Conservation (phyloP, 2,797 vertebrate species). For the Sebastes cheni region DNA sequence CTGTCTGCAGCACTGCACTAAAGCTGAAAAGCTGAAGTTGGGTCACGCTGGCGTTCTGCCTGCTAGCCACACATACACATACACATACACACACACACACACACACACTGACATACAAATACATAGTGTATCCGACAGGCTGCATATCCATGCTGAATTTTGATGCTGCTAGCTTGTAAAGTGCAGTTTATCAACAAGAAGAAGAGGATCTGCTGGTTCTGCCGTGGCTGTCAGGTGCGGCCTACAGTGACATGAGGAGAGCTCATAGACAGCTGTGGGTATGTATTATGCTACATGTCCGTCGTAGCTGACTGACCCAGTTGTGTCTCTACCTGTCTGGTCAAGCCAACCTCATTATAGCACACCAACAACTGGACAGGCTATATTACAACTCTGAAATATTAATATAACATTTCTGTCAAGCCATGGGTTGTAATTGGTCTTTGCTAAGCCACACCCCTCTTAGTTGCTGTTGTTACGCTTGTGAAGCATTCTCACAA, state of each 20-base stretch:
- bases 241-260: constrained; percentile 16
- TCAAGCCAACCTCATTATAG: constrained; percentile 7
- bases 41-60: constrained; percentile 69
- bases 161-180: constrained; percentile 42
- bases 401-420: neutral
- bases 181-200: constrained; percentile 38
- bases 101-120: constrained; percentile 33
- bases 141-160: constrained; percentile 45
- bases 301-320: constrained; percentile 48
- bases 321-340: constrained; percentile 50
- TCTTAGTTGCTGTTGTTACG: neutral
- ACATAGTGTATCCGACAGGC: constrained; percentile 53
- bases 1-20: constrained; percentile 73
- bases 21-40: constrained; percentile 74
- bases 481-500: neutral
- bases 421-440: neutral
- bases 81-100: neutral
- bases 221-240: constrained; percentile 35
- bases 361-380: neutral
- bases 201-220: constrained; percentile 42
- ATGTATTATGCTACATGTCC: constrained; percentile 31
- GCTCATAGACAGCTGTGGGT: constrained; percentile 48
- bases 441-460: neutral
- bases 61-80: constrained; percentile 40
- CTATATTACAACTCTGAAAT: neutral